Conservation (phyloP, 1,140 invertebrate genomes). For the Diachasmimorpha longicaudata region DNA sequence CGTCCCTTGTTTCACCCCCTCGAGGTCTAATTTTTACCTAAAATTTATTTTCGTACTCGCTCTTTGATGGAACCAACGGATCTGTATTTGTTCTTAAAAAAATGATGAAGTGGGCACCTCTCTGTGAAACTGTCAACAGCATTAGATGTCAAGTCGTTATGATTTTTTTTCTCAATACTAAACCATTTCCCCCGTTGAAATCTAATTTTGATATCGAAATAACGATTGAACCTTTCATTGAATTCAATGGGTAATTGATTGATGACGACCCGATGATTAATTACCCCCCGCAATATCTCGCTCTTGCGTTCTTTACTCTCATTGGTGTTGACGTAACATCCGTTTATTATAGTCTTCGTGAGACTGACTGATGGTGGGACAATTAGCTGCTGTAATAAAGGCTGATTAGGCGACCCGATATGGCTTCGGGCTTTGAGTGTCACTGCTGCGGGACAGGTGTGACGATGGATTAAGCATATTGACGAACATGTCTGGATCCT, state of each 20-base stretch:
- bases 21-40: too few species aligned
- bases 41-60: too few species aligned
- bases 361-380: neutral
- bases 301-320: neutral
- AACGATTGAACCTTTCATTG: neutral
- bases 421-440: too few species aligned
- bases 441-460: neutral
- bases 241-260: neutral
- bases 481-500: neutral
- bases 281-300: neutral
- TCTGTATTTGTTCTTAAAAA: too few species aligned
- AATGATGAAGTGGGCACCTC: too few species aligned
- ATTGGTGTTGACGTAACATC: neutral
- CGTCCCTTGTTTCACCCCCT: too few species aligned
- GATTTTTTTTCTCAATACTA: too few species aligned
- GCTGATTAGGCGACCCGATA: neutral
- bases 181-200: too few species aligned
- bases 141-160: too few species aligned
- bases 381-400: neutral
- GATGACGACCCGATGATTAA: neutral
- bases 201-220: too few species aligned
- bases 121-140: too few species aligned
- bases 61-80: neutral
- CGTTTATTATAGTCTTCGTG: neutral
- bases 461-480: neutral